phyloP scores from a whole-genome alignment of 2,888 invertebrate genomes.

The Gonocerus acuteangulatus region DNA sequence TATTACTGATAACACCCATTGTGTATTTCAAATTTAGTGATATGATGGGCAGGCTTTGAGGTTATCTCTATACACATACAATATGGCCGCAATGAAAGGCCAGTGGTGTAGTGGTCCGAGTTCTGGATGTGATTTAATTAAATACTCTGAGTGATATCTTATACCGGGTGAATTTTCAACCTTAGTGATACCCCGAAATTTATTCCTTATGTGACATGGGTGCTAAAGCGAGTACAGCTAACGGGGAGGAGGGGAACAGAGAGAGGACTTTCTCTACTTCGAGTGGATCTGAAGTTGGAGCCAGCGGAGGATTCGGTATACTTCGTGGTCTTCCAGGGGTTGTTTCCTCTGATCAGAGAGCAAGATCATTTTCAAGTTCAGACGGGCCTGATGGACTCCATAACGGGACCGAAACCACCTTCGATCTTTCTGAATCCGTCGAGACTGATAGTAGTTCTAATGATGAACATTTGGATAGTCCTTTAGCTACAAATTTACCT shows the following conservation, averaged over 20 bases:
- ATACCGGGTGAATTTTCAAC: background rate
- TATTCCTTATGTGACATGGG: conserved; percentile 52
- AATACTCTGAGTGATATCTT: conserved; percentile 21
- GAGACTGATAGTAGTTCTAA: conserved; percentile 64
- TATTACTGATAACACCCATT: conserved; percentile 10
- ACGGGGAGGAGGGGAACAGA: conserved; percentile 61
- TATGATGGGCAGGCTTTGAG: conserved; percentile 20
- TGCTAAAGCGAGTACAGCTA: conserved; percentile 76
- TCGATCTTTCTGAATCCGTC: conserved; percentile 56
- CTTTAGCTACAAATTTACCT: conserved; percentile 49
- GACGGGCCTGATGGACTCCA: conserved; percentile 62
- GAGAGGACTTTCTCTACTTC: conserved; percentile 68
- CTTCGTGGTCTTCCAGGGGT: conserved; percentile 63
- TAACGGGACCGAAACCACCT: conserved; percentile 51
- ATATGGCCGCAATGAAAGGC: conserved; percentile 49
- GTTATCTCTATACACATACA: conserved; percentile 40
- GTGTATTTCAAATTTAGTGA: conserved; percentile 17
- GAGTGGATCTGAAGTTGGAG: conserved; percentile 60
- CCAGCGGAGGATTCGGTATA: conserved; percentile 53
- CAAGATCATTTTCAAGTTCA: conserved; percentile 73
- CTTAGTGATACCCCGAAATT: conserved; percentile 18
- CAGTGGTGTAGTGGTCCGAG: conserved; percentile 40
- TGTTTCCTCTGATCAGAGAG: conserved; percentile 70
- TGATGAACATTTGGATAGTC: conserved; percentile 51
- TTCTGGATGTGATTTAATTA: conserved; percentile 2